Conservation (phyloP, 2,888 invertebrate genomes). For the Sinotaia quadrata region DNA sequence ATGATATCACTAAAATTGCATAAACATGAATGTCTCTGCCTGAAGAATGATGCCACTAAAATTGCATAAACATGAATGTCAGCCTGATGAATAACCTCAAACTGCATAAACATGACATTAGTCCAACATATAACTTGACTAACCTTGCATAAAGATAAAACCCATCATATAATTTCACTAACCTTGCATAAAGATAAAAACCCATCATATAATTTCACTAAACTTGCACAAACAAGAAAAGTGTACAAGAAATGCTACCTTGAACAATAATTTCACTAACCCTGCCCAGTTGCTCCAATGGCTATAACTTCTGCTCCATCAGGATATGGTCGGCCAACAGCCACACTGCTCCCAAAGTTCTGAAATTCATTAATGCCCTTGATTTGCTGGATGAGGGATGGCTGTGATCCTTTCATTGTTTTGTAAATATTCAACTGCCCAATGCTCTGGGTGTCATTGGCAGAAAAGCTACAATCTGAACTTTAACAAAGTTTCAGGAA, state of each 20-base stretch:
- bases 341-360: slow-evolving; percentile 45
- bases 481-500: slow-evolving; percentile 41
- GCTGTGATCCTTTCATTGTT: neutral
- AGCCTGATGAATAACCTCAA: too few species aligned
- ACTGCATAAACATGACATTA: too few species aligned
- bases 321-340: slow-evolving; percentile 51
- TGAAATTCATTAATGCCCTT: slow-evolving; percentile 40
- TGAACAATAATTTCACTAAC: slow-evolving; percentile 16
- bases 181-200: too few species aligned
- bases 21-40: too few species aligned
- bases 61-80: too few species aligned
- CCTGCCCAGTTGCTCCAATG: slow-evolving; percentile 41
- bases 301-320: slow-evolving; percentile 45
- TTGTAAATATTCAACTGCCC: slow-evolving; percentile 39
- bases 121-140: too few species aligned
- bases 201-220: too few species aligned
- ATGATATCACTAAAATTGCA: too few species aligned
- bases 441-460: slow-evolving; percentile 46
- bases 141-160: too few species aligned
- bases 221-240: neutral
- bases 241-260: neutral
- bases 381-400: slow-evolving; percentile 7
- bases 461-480: slow-evolving; percentile 43
- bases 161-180: too few species aligned
- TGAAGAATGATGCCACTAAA: too few species aligned